These are phyloP conservation scores for Eupeodes luniger DNA, from an alignment of 2,888 invertebrate species.

Conservation along the genomic window DNA sequence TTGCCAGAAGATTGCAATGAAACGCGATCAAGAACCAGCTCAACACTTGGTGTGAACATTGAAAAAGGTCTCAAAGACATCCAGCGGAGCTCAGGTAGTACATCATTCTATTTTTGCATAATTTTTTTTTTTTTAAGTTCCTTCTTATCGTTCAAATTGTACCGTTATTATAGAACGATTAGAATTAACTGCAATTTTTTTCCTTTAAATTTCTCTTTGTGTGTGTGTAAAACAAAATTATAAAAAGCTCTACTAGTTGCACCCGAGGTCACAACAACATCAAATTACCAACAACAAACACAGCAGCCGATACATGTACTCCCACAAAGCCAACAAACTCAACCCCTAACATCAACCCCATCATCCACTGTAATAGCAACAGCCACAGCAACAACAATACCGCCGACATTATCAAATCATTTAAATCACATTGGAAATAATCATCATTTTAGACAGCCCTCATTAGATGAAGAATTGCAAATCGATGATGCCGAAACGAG, in stretches of 20 bases:
- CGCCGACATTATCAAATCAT: conserved; percentile 44
- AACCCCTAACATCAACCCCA: conserved; percentile 72
- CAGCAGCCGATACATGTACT: conserved; percentile 45
- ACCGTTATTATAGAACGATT: conserved; percentile 66
- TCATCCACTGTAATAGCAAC: not conserved
- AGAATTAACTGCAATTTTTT: conserved; percentile 67
- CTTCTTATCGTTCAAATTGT: conserved; percentile 66
- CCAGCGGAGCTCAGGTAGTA: conserved; percentile 83
- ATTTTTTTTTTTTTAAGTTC: conserved; percentile 33
- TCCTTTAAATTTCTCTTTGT: conserved; percentile 57
- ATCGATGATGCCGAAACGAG: conserved; percentile 76
- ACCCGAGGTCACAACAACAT: conserved; percentile 75
- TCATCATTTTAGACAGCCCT: conserved; percentile 64
- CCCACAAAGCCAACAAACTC: conserved; percentile 63
- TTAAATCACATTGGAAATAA: conserved; percentile 50
- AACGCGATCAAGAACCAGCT: conserved; percentile 81
- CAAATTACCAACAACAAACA: conserved; percentile 63
- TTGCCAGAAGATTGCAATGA: conserved; percentile 85
- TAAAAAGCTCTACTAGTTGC: conserved; percentile 77
- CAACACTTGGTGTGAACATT: conserved; percentile 82
- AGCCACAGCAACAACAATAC: conserved; percentile 41
- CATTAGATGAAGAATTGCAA: conserved; percentile 63
- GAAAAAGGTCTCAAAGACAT: conserved; percentile 84
- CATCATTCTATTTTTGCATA: not conserved
- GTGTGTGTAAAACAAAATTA: conserved; percentile 37